These are phyloP conservation scores for Hydrotaea diabolus DNA, from an alignment of 2,888 invertebrate genomes.

Conservation along the genomic window DNA sequence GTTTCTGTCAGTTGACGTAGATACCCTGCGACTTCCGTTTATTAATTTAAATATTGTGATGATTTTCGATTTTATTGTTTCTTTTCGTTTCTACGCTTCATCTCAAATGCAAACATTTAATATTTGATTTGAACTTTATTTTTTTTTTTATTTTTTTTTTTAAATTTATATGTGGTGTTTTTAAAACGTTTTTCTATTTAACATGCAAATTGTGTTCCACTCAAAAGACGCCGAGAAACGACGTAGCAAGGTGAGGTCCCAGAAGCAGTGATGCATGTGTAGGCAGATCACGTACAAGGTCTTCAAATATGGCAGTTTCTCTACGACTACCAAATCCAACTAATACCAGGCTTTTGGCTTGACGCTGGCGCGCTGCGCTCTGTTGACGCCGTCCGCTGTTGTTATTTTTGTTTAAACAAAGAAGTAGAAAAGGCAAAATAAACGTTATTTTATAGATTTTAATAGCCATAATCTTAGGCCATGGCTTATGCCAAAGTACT, in stretches of 20 bases:
- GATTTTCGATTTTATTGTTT: not conserved
- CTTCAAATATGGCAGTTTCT: conserved; percentile 75
- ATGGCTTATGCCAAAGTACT: conserved; percentile 44
- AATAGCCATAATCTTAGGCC: conserved; percentile 65
- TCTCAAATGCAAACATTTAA: not conserved
- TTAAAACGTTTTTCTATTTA: conserved; percentile 42
- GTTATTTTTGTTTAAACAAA: not conserved
- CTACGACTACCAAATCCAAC: conserved; percentile 25
- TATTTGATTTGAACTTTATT: not conserved
- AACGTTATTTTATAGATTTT: conserved; percentile 62
- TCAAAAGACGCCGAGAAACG: conserved; percentile 1
- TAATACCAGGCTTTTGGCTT: conserved; percentile 33
- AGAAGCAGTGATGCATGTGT: conserved; percentile 70
- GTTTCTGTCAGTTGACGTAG: no score
- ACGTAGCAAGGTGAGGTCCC: not conserved
- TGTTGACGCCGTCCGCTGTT: not conserved
- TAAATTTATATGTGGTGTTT: conserved; percentile 4
- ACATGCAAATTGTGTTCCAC: conserved; percentile 64
- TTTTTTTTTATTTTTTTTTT: not conserved
- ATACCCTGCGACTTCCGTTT: conserved; percentile 21
- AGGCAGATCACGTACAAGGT: conserved; percentile 79
- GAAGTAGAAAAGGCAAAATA: conserved; percentile 8
- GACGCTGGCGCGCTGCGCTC: no score
- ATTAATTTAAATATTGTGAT: not conserved
- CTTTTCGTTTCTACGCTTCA: not conserved